Base-by-base conservation (phyloP, 2,888 invertebrate genomes). In the Ptilodon capucinus region DNA sequence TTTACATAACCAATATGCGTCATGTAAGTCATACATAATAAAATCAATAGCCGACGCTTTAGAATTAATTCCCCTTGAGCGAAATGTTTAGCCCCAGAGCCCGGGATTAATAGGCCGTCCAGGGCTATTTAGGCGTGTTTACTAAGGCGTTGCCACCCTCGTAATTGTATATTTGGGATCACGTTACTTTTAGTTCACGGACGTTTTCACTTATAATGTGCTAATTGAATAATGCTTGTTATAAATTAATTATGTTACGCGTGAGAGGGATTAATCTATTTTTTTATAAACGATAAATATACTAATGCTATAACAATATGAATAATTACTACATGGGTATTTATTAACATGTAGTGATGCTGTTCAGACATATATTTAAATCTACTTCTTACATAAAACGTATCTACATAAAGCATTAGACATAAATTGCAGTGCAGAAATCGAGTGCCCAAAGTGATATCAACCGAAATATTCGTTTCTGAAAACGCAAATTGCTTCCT, bases 31-130 rank as follows among this genome's bases (percentile, higher is more conserved):
- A 2, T 32, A 17, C 4, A 35, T 2, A 39, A 36, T 46, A 52
- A 52, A 56, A 48, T 56, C 54, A 42, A 64, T 54, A 54, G 46
- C 48, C 54, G 54, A 51, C 40, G 48, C 51, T 17, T n/a, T 9
- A 32, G 45, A 57, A 64, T 54, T 60, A 59, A 64, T 65, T 65
- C 61, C 52, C 52, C 57, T 56, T 57, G 54, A 54, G 49, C 58
- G 17, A 58, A 64, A 66, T 61, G 66, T 59, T 57, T 50, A 55
- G 61, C 46, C 46, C 50, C 46, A 61, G 54, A 54, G 66, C 59
- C 59, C 54, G 42, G 53, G 59, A 59, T 59, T 57, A 65, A 65
- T 53, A 57, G 62, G 50, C 51, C 53, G 47, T 66, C 60, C 59
- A 57, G 49, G 61, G 61, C 36, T 42, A 54, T 55, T 44, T 36